Conservation (phyloP, 2,797 vertebrate species). For the Danio albolineatus region DNA sequence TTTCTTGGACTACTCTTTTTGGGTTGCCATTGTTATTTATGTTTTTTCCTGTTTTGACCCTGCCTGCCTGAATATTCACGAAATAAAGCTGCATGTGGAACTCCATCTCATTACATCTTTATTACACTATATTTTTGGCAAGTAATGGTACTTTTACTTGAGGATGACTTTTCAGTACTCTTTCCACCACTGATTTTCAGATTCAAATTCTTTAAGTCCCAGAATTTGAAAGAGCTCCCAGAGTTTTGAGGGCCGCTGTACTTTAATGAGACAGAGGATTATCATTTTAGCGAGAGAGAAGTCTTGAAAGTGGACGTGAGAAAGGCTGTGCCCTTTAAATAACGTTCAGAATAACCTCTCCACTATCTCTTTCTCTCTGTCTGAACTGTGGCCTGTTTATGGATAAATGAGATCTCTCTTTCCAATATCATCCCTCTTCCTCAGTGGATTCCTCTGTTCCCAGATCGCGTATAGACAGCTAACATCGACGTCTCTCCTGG, state of each 20-base stretch:
- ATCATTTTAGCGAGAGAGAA: slow-evolving; percentile 71
- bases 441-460: slow-evolving; percentile 22
- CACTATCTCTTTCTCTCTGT: neutral
- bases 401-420: slow-evolving; percentile 28
- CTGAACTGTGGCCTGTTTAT: neutral
- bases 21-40: no score
- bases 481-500: slow-evolving; percentile 30
- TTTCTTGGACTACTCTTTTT: no score
- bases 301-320: slow-evolving; percentile 64
- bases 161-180: no score
- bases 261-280: slow-evolving; percentile 68
- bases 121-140: no score
- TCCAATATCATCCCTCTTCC: slow-evolving; percentile 2
- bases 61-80: no score
- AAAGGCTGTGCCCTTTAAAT: slow-evolving; percentile 52
- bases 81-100: no score
- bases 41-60: no score
- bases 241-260: slow-evolving; percentile 44
- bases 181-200: neutral
- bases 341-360: slow-evolving; percentile 1
- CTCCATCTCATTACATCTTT: no score
- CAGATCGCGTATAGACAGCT: slow-evolving; percentile 28
- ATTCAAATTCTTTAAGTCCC: neutral
- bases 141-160: no score
- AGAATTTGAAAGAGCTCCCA: neutral